A percentile compares a stretch with the other conserved stretches of the same genome.
These are phyloP conservation scores for Microctonus brassicae DNA, from an alignment of 2,888 invertebrate species.

Conservation along the genomic window DNA sequence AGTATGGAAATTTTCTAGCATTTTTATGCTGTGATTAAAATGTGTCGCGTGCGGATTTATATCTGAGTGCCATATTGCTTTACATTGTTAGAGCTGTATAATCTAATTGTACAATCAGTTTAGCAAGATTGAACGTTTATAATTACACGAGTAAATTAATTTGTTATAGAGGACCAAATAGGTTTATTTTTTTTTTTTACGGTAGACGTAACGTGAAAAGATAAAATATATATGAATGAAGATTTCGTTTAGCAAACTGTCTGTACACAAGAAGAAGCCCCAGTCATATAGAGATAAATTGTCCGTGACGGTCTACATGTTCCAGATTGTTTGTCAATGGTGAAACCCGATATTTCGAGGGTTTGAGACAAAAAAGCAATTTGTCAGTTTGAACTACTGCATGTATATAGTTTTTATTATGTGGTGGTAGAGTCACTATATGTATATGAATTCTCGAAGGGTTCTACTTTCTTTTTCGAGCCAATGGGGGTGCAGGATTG, in stretches of 20 bases:
- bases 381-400: conserved; percentile 57
- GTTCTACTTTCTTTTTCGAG: conserved; percentile 10
- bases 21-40: conserved; percentile 9
- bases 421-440: conserved; percentile 32
- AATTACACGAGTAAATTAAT: not conserved
- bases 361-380: conserved; percentile 55
- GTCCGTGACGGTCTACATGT: conserved; percentile 45
- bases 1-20: not conserved
- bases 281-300: conserved; percentile 47
- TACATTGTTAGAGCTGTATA: conserved; percentile 59
- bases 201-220: not conserved
- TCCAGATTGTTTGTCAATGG: conserved; percentile 48
- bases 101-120: conserved; percentile 52
- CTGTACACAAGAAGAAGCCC: conserved; percentile 2
- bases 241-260: not conserved
- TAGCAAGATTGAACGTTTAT: conserved; percentile 4
- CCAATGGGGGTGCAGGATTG: conserved; percentile 23
- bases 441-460: too few relatives aligned
- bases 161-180: not conserved
- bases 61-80: too few relatives aligned
- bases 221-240: not conserved
- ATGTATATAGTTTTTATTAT: conserved; percentile 3
- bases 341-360: conserved; percentile 52
- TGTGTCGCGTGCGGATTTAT: not conserved
- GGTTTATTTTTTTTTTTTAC: not conserved